These are phyloP conservation scores for Synergus gifuensis DNA, from an alignment of 2,888 invertebrate species.

Conservation along the genomic window DNA sequence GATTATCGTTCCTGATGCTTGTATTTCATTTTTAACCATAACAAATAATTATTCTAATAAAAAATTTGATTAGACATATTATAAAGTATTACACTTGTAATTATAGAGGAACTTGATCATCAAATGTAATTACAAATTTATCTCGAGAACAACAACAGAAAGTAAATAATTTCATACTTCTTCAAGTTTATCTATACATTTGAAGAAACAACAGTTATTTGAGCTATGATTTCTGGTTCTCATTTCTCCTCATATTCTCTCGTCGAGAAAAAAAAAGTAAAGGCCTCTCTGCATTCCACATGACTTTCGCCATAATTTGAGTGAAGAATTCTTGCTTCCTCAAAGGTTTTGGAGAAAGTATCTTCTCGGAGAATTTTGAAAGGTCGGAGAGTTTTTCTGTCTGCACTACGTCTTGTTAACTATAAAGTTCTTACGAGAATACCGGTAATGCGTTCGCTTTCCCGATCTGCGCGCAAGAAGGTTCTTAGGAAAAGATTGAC, in stretches of 20 bases:
- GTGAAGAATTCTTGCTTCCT: conserved; percentile 14
- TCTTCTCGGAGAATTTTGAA: conserved; percentile 24
- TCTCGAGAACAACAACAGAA: neutral
- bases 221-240: neutral
- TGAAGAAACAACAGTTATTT: neutral
- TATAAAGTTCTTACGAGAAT: conserved; percentile 13
- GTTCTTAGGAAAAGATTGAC: neutral
- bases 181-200: neutral
- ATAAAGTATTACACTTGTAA: neutral
- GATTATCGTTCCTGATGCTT: neutral
- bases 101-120: neutral
- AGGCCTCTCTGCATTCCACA: conserved; percentile 17
- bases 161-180: conserved; percentile 22
- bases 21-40: neutral
- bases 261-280: conserved; percentile 9
- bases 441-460: conserved; percentile 30
- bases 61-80: neutral
- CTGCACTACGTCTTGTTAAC: conserved; percentile 9
- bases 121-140: neutral
- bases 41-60: neutral
- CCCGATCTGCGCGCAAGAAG: neutral
- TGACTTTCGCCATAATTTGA: conserved; percentile 41
- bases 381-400: conserved; percentile 24
- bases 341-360: conserved; percentile 34
- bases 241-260: conserved; percentile 10